These are phyloP conservation scores for Carcina quercana DNA, from an alignment of 2,888 invertebrate species.

Conservation along the genomic window DNA sequence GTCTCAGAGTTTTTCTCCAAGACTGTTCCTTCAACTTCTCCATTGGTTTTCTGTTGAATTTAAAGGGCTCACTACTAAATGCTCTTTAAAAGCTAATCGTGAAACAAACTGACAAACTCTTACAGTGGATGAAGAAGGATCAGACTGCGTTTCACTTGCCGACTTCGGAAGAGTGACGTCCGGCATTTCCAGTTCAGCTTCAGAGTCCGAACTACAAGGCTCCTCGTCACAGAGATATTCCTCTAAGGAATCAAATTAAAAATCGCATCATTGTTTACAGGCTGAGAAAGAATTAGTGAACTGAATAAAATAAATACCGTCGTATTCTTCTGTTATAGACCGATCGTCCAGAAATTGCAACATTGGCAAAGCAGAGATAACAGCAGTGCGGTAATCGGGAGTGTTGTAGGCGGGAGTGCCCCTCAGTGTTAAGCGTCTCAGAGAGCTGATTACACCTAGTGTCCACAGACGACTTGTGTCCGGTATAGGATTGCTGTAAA, in stretches of 20 bases:
- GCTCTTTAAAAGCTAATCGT: too few relatives aligned
- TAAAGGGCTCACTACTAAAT: too few relatives aligned
- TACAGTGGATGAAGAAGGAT: too few relatives aligned
- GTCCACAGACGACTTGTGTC: constrained; percentile 58
- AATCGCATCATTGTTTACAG: too few relatives aligned
- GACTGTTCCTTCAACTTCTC: too few relatives aligned
- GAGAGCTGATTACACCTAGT: constrained; percentile 50
- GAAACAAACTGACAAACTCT: too few relatives aligned
- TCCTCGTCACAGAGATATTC: constrained; percentile 16
- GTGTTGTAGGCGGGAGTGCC: constrained; percentile 43
- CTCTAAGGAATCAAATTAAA: not conserved
- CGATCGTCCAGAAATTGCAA: constrained; percentile 48
- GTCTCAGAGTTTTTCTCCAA: too few relatives aligned
- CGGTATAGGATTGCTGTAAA: constrained; percentile 52
- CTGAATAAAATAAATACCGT: too few relatives aligned
- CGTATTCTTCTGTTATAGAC: constrained; percentile 41
- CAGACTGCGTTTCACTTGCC: constrained; percentile 26
- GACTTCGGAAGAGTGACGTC: constrained; percentile 6
- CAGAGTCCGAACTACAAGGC: constrained; percentile 33
- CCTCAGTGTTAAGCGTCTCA: constrained; percentile 42
- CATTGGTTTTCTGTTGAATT: too few relatives aligned
- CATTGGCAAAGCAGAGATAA: constrained; percentile 49
- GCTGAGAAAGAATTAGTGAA: too few relatives aligned
- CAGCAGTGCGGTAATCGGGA: constrained; percentile 36
- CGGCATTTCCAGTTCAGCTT: constrained; percentile 17